phyloP scores from a whole-genome alignment of 2,797 vertebrate species.

The Anas bernieri region DNA sequence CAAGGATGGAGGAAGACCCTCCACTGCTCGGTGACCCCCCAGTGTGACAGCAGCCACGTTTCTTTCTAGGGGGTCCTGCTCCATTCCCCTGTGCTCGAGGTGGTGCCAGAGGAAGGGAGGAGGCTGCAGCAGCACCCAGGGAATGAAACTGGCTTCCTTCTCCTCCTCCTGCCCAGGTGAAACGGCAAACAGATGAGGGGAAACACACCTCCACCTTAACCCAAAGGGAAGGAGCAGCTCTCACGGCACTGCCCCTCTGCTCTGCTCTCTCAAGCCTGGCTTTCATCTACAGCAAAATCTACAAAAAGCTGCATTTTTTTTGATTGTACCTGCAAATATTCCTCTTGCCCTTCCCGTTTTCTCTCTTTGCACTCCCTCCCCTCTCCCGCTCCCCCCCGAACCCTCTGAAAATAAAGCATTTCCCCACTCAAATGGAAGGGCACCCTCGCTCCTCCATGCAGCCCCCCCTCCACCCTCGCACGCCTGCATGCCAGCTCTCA shows the following conservation, averaged over 20 bases:
- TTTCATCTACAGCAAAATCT: background rate
- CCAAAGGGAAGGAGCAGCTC: background rate
- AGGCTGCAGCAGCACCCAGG: background rate
- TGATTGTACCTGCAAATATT: conserved; percentile 40
- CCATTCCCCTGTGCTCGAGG: background rate
- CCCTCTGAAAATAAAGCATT: conserved; percentile 4
- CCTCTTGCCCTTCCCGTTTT: background rate
- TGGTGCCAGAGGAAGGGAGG: background rate
- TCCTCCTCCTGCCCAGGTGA: background rate
- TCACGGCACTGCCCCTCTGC: background rate
- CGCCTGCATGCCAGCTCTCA: background rate
- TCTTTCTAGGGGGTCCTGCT: background rate
- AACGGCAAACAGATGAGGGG: background rate
- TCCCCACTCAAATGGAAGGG: background rate
- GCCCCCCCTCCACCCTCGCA: background rate
- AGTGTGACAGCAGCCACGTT: background rate
- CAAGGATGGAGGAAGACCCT: background rate
- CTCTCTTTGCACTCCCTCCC: background rate
- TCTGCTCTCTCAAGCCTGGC: background rate
- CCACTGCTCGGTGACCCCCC: too few species aligned
- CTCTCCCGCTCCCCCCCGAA: background rate
- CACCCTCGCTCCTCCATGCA: background rate
- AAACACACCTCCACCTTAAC: background rate
- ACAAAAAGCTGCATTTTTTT: background rate
- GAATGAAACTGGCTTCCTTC: background rate